Base-by-base conservation (phyloP, 1,140 invertebrate species). In the Drosophila leontia region DNA sequence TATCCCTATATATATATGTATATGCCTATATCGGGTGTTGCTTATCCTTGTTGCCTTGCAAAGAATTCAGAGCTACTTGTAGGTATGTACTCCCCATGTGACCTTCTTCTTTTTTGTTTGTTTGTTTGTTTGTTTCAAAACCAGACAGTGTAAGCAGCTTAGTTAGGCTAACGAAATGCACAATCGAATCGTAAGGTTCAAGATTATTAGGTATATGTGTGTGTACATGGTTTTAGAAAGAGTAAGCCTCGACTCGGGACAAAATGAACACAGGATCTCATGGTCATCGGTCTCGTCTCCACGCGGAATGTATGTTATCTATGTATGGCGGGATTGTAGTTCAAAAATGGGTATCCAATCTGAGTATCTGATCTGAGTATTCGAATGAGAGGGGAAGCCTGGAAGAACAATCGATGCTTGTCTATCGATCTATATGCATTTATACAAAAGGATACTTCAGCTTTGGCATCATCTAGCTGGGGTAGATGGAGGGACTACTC, bases 351-450 rank as follows among this genome's bases (percentile, higher is more conserved):
- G 55, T 15, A 39, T 35, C 41, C 26, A 48, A 35, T 23, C 23
- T 13, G 32, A 32, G 34, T 15, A 44, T 19, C 58, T 34, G 58
- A 44, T 26, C 45, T 50, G 42, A 64, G 67, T 61, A 58, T 56
- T 55, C 15, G 15, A 37, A 19, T 48, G 53, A 39, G 62, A 32
- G 42, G 55, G 55, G 47, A 79, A 63, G 45, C 65, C 76, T 87
- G 82, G 79, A 82, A 82, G 82, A 87, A 71, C 64, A 58, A 71
- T 77, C 78, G 60, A 84, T 71, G 57, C 67, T 37, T 37, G 50
- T 42, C 58, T 68, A 55, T 64, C 58, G 45, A 37, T 72, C 34
- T 74, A 51, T 74, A 51, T 34, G 50, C 37, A 50, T 41, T 48
- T 68, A 9, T 70, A 67, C 23, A 68, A 56, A 68, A 68, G 68